Conservation (phyloP, 2,797 vertebrate species). For the Sciaenops ocellatus region DNA sequence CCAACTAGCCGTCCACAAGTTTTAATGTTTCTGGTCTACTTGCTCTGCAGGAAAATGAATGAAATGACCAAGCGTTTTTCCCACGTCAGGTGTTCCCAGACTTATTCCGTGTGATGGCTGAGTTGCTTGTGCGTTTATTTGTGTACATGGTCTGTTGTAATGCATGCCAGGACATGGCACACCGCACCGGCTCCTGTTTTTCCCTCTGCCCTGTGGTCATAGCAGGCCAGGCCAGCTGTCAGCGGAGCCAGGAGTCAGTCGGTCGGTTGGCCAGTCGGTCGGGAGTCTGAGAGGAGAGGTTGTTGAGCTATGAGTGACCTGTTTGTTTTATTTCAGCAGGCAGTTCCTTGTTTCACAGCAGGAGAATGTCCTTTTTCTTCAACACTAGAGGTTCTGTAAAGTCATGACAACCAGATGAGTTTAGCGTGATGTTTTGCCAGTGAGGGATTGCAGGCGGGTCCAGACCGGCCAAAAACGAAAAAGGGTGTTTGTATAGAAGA, state of each 20-base stretch:
- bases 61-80: conserved; percentile 19
- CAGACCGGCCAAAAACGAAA: conserved; percentile 17
- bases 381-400: conserved; percentile 50
- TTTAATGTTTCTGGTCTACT: conserved; percentile 32
- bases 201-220: conserved; percentile 16
- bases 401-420: conserved; percentile 59
- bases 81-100: conserved; percentile 20
- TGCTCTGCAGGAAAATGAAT: conserved; percentile 7
- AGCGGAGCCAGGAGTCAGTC: conserved; percentile 2
- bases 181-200: background rate
- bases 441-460: conserved; percentile 41
- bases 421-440: conserved; percentile 49
- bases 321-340: conserved; percentile 72
- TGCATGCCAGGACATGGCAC: conserved; percentile 26
- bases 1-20: background rate
- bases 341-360: conserved; percentile 64
- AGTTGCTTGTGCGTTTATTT: conserved; percentile 23
- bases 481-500: conserved; percentile 24
- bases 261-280: background rate
- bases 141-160: conserved; percentile 16
- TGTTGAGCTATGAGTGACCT: conserved; percentile 53
- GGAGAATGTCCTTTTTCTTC: conserved; percentile 46
- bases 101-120: background rate
- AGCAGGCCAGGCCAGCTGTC: conserved; percentile 43
- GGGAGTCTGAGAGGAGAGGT: conserved; percentile 36